These are phyloP conservation scores for Leptopilina drosophilae DNA, from an alignment of 2,888 invertebrate species.

Conservation along the genomic window DNA sequence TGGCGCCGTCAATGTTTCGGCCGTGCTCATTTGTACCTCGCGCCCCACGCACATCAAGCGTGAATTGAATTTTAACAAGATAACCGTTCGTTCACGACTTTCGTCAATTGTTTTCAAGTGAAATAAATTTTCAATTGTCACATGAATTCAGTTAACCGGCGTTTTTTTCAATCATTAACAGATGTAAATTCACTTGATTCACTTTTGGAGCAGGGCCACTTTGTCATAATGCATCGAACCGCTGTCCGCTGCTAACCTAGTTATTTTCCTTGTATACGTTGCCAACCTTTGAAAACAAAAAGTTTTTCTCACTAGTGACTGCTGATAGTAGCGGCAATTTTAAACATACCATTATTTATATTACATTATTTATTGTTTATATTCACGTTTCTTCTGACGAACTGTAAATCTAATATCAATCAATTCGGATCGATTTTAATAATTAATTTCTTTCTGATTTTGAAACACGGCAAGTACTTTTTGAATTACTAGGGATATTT, in stretches of 20 bases:
- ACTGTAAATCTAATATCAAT: no score
- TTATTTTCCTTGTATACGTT: no score
- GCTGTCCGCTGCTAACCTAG: not conserved
- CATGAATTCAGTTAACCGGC: conserved; percentile 2
- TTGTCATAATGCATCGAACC: not conserved
- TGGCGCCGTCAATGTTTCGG: conserved; percentile 64
- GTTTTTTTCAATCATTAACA: conserved; percentile 4
- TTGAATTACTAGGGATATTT: no score
- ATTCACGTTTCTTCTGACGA: no score
- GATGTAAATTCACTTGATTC: conserved; percentile 3
- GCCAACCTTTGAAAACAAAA: no score
- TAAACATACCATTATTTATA: no score
- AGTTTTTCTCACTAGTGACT: no score
- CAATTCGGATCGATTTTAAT: no score
- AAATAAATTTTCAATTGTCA: not conserved
- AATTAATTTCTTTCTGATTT: no score
- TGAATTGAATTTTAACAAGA: not conserved
- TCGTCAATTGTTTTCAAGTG: not conserved
- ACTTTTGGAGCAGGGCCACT: not conserved
- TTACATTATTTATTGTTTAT: no score
- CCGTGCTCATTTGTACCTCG: conserved; percentile 66
- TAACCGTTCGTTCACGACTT: not conserved
- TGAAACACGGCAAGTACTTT: no score
- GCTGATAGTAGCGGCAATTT: no score
- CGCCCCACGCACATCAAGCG: conserved; percentile 64